Evolutionary conservation across 2,797 vertebrate species (phyloP), one percentile per base, ranked within the genome.

Genomic region (Cichlasoma orientale): DNA sequence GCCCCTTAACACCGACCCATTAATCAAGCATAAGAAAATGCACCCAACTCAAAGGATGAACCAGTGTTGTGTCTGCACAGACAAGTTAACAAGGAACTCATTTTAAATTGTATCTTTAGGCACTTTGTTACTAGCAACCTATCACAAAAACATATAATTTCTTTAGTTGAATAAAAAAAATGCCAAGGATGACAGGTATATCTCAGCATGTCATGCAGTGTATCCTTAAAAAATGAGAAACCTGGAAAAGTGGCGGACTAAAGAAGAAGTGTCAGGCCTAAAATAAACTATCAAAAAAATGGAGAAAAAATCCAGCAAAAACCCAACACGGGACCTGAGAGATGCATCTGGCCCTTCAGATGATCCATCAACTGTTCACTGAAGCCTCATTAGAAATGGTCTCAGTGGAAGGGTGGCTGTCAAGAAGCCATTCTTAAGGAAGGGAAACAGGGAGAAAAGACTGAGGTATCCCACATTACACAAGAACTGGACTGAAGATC

Each of bases 121-220:
- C 21, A 14, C 36, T 44, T 63, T 44, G 21, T 18, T 63, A 44
- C 36, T 25, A 44, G 59, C 36, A 1, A 21, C 36, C 21, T 63
- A 21, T 23, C 36, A 44, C 59, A 63, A 63, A 16, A 18, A 25
- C 36, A 6, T 7, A 21, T 10, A 16, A 23, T 61, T 61, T 16
- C 58, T 41, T 16, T 23, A 1, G 0, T 0, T 2, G 0, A 63
- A 63, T 25, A n/a, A 14, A 7, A 1, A 0, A 0, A 13, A 58
- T 12, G 14, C 33, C 33, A 61, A 5, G 38, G 58, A 23, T 23
- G 41, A 61, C 36, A 25, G 41, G 21, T 13, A 3, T 23, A 61
- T 23, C 36, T 41, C 36, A 25, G 21, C 59, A 41, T 44, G 21
- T n/a, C 0, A 2, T 44, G 14, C 25, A 63, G 21, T 25, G 23